A percentile compares a stretch with the other conserved stretches of the same genome.
phyloP scores from a whole-genome alignment of 2,888 invertebrate genomes.

The Melieria picta region DNA sequence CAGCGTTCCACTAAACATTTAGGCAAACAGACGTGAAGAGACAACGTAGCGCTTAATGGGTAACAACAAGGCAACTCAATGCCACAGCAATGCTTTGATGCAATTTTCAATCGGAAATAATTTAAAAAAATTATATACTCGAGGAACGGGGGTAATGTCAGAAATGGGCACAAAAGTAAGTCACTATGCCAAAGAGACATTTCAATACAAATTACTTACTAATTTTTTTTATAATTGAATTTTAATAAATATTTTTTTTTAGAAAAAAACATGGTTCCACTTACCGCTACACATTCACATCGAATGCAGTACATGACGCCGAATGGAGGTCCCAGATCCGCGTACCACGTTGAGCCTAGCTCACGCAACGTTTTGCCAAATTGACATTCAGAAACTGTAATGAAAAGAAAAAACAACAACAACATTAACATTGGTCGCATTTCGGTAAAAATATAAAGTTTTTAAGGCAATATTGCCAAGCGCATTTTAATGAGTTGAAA shows the following conservation, averaged over 20 bases:
- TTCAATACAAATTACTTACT: not conserved
- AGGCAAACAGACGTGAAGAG: no score
- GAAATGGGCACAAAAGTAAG: no score
- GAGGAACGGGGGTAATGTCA: no score
- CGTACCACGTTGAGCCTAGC: slow-evolving; percentile 91
- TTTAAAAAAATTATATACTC: no score
- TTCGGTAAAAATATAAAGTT: not conserved
- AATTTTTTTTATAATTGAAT: not conserved
- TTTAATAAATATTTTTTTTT: not conserved
- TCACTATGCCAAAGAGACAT: no score
- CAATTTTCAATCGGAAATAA: no score
- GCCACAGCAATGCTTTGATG: no score
- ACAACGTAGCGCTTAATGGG: no score
- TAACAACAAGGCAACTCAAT: no score
- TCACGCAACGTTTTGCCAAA: slow-evolving; percentile 89
- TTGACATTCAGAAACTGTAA: slow-evolving; percentile 84
- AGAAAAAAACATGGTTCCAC: slow-evolving; percentile 62
- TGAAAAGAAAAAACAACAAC: slow-evolving; percentile 34
- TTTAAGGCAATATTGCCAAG: not conserved
- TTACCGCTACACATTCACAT: slow-evolving; percentile 94
- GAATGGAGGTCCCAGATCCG: slow-evolving; percentile 91
- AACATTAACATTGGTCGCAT: not conserved
- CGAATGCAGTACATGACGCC: slow-evolving; percentile 95
- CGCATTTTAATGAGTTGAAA: no score
- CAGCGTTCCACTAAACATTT: no score